Percentiles rank a stretch among this genome's conserved stretches.
phyloP scores from a whole-genome alignment of 1,140 invertebrate species.

The Lasaia peninsularis region DNA sequence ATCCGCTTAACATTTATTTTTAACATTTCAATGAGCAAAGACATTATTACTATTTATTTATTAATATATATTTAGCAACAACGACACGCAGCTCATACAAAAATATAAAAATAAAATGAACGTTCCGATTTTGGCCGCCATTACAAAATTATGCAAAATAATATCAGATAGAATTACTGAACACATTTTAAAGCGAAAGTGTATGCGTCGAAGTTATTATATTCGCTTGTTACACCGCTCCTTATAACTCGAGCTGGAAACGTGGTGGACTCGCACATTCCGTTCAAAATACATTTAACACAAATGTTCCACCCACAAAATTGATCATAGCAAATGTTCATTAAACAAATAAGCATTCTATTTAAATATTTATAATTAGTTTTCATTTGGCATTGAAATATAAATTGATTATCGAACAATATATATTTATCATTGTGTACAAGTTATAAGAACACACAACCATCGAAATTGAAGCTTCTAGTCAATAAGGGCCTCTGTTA shows the following conservation, averaged over 20 bases:
- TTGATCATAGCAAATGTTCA: too few relatives aligned
- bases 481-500: too few relatives aligned
- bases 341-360: too few relatives aligned
- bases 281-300: too few relatives aligned
- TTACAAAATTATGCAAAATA: conserved; percentile 18
- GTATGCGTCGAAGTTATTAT: too few relatives aligned
- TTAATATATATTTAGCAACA: conserved; percentile 56
- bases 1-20: conserved; percentile 27
- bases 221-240: too few relatives aligned
- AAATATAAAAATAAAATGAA: conserved; percentile 34
- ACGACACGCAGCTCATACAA: conserved; percentile 59
- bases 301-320: too few relatives aligned
- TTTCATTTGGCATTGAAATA: background rate
- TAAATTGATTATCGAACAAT: background rate
- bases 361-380: too few relatives aligned
- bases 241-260: too few relatives aligned
- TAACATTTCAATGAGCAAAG: conserved; percentile 37
- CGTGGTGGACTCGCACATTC: too few relatives aligned
- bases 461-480: background rate
- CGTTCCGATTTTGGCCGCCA: conserved; percentile 11
- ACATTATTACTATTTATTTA: conserved; percentile 27
- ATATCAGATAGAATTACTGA: background rate
- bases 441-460: background rate
- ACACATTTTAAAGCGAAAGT: background rate
- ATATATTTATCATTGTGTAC: background rate